Conservation (phyloP, 2,797 vertebrate genomes). For the Neopelma chrysocephalum region DNA sequence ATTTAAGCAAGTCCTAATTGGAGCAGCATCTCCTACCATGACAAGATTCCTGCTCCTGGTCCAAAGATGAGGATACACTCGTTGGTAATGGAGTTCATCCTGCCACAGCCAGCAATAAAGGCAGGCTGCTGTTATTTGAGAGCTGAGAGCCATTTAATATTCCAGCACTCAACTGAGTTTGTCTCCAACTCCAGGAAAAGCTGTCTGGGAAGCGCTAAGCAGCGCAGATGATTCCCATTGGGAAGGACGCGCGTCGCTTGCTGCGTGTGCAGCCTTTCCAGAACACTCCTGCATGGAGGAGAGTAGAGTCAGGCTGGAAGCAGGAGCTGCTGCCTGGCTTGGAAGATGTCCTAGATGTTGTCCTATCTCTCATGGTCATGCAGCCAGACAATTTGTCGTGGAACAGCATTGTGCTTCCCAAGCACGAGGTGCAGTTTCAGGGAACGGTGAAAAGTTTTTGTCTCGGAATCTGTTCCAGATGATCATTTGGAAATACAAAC, state of each 20-base stretch:
- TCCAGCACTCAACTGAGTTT: conserved; percentile 14
- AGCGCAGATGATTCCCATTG: background rate
- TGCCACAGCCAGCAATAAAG: background rate
- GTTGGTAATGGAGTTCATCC: conserved; percentile 1
- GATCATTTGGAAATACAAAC: background rate
- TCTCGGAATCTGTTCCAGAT: background rate
- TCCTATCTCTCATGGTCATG: background rate
- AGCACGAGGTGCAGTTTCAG: fast-evolving
- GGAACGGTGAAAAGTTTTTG: fast-evolving
- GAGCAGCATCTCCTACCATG: conserved; percentile 5
- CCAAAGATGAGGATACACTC: background rate
- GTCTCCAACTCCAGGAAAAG: conserved; percentile 25
- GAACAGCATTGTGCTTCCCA: background rate
- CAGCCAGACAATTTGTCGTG: background rate
- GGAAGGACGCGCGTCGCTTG: background rate
- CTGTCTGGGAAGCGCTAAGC: background rate
- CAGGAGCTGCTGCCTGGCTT: conserved; percentile 17
- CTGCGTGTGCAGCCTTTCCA: background rate
- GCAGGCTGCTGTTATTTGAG: conserved; percentile 6
- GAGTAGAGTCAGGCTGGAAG: conserved; percentile 46
- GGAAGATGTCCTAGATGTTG: conserved; percentile 16
- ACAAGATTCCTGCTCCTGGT: conserved; percentile 47
- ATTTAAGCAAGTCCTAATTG: conserved; percentile 17
- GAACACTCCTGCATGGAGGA: background rate
- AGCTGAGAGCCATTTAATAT: background rate